These are phyloP conservation scores for Ostrea edulis DNA, from an alignment of 1,140 invertebrate species.

Conservation along the genomic window DNA sequence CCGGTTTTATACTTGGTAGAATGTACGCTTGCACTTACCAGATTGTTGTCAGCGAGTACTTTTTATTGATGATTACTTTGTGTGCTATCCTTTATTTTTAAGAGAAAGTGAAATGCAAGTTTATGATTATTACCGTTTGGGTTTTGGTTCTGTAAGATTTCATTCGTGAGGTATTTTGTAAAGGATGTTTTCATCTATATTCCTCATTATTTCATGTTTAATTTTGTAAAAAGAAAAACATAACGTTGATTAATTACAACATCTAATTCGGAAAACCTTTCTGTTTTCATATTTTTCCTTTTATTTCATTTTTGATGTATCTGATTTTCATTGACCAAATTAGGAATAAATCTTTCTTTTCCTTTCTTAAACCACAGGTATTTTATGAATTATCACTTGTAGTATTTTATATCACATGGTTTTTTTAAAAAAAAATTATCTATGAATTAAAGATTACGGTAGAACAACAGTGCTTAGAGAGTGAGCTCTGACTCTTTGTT, in stretches of 20 bases:
- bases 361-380: background rate
- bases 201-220: background rate
- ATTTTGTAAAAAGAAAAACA: background rate
- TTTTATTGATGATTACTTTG: background rate
- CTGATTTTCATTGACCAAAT: conserved; percentile 37
- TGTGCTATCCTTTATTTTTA: background rate
- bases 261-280: background rate
- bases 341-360: conserved; percentile 15
- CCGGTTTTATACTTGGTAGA: background rate
- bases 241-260: background rate
- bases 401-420: background rate
- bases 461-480: background rate
- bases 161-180: background rate
- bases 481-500: background rate
- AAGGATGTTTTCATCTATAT: background rate
- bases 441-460: background rate
- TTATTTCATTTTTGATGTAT: conserved; percentile 21
- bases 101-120: conserved; percentile 9
- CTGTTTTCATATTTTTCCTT: conserved; percentile 2
- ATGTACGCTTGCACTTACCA: conserved; percentile 1
- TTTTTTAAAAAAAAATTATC: background rate
- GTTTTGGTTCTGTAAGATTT: background rate
- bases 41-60: background rate
- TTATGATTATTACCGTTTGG: background rate
- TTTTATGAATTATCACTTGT: background rate